Evolutionary conservation across 2,888 invertebrate species (phyloP).

Genomic region (Tenthredo distinguenda): DNA sequence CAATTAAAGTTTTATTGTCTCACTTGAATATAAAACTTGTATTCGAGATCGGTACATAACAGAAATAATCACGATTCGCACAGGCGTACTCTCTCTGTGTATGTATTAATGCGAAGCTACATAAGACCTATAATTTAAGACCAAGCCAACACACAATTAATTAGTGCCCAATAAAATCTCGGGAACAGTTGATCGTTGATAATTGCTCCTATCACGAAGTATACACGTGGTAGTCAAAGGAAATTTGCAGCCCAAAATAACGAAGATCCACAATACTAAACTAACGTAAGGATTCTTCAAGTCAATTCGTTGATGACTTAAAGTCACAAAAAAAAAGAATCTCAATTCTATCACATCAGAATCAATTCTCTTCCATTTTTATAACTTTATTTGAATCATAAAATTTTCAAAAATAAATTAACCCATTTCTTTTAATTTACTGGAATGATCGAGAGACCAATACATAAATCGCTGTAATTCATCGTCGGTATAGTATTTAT

Average conservation of each 20-base stretch:
- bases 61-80: not conserved
- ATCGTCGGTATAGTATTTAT: slow-evolving; percentile 2
- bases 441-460: not conserved
- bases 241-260: not conserved
- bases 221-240: not conserved
- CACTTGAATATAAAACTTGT: not conserved
- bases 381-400: not conserved
- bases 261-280: not conserved
- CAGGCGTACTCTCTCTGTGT: not conserved
- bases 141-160: not conserved
- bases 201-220: slow-evolving; percentile 20
- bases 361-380: not conserved
- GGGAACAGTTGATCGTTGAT: not conserved
- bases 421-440: not conserved
- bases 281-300: not conserved
- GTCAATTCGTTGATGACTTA: not conserved
- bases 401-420: not conserved
- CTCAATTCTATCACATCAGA: no score
- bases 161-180: slow-evolving; percentile 33
- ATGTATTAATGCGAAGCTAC: not conserved
- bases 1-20: not conserved
- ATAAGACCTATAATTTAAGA: not conserved
- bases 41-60: not conserved
- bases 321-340: no score
- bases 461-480: not conserved